Evolutionary conservation across 1,140 invertebrate species (phyloP).

Genomic region (Goniozus legneri): DNA sequence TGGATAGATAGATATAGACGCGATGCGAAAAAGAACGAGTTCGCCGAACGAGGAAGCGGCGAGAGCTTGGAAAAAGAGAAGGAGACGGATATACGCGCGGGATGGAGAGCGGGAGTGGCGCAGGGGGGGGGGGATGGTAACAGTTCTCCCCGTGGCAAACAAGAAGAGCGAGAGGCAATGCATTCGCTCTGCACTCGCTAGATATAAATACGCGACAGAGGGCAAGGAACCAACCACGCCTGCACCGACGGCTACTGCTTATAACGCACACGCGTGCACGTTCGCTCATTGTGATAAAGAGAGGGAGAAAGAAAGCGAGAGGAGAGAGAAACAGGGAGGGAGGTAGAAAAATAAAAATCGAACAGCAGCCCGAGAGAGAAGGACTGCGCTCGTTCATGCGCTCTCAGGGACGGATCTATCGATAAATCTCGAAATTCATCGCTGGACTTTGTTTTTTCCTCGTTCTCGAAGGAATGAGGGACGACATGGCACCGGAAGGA

Average conservation of each 20-base stretch:
- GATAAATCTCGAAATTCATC: too few species aligned
- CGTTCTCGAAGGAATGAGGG: too few species aligned
- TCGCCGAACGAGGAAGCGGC: not conserved
- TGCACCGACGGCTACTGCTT: slow-evolving; percentile 35
- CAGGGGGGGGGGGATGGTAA: not conserved
- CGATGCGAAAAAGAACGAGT: not conserved
- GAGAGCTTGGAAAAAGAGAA: not conserved
- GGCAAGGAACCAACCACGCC: slow-evolving; percentile 36
- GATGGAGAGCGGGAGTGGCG: slow-evolving; percentile 4
- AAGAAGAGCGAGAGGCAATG: slow-evolving; percentile 34
- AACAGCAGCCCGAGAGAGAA: not conserved
- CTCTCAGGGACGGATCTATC: too few species aligned
- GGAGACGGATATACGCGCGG: not conserved
- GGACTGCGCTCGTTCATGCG: slow-evolving; percentile 26
- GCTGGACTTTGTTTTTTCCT: too few species aligned
- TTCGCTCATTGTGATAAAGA: slow-evolving; percentile 38
- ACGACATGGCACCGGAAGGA: too few species aligned
- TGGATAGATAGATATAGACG: not conserved
- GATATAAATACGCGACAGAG: slow-evolving; percentile 37
- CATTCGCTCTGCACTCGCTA: slow-evolving; percentile 36
- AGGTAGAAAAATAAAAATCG: not conserved
- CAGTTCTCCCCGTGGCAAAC: slow-evolving; percentile 31
- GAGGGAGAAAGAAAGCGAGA: not conserved
- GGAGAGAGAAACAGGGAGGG: slow-evolving; percentile 3
- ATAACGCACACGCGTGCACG: slow-evolving; percentile 36